These are phyloP conservation scores for Bothrops jararaca DNA, from an alignment of 2,113 vertebrate genomes.

Conservation along the genomic window DNA sequence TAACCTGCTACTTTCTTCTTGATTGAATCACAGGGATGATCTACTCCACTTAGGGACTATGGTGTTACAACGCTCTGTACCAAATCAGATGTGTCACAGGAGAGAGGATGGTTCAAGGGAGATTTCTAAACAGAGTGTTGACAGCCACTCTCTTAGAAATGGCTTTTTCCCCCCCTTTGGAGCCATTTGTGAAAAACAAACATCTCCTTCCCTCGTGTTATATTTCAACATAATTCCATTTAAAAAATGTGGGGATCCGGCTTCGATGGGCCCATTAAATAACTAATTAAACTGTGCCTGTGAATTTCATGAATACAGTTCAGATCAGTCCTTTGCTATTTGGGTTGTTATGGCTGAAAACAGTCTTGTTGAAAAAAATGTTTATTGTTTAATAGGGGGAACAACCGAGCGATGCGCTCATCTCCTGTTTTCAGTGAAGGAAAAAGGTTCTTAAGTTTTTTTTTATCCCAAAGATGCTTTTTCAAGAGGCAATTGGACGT, in stretches of 20 bases:
- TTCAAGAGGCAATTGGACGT: too few relatives aligned
- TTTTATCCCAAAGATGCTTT: too few relatives aligned
- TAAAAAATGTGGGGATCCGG: not conserved
- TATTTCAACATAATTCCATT: not conserved
- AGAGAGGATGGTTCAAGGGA: not conserved
- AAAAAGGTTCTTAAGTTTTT: slow-evolving; percentile 28
- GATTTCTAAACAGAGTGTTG: not conserved
- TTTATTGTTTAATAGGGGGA: slow-evolving; percentile 35
- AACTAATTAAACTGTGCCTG: not conserved
- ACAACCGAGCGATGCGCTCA: not conserved
- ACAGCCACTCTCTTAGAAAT: not conserved
- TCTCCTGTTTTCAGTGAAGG: slow-evolving; percentile 12
- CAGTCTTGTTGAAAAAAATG: not conserved
- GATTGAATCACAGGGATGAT: not conserved
- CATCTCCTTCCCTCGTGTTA: not conserved
- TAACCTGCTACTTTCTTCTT: not conserved
- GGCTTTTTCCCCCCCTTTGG: not conserved
- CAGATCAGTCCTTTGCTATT: slow-evolving; percentile 24
- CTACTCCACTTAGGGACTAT: not conserved
- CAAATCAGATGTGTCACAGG: not conserved
- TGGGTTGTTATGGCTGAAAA: not conserved
- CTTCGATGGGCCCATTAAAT: not conserved
- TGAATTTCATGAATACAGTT: slow-evolving; percentile 37
- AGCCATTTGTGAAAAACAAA: not conserved
- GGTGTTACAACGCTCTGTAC: not conserved